Conservation (phyloP, 1,140 invertebrate genomes). For the Pseudomyrmex concolor region DNA sequence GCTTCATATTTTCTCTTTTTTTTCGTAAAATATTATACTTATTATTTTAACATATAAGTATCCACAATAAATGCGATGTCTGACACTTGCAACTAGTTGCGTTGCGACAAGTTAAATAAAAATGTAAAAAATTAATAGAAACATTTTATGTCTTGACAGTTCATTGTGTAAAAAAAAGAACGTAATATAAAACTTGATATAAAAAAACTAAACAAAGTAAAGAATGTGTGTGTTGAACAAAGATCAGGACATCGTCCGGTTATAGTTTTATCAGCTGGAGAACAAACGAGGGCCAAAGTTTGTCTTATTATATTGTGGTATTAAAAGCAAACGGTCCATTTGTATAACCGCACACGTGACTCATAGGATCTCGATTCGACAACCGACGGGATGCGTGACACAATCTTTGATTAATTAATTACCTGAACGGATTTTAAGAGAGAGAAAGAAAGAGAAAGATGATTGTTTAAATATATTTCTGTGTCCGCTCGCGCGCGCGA, state of each 20-base stretch:
- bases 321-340: slow-evolving; percentile 59
- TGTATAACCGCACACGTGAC: slow-evolving; percentile 28
- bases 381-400: neutral
- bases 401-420: slow-evolving; percentile 29
- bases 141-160: no score
- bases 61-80: neutral
- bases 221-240: neutral
- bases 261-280: slow-evolving; percentile 35
- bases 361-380: slow-evolving; percentile 37
- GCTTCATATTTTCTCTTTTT: neutral
- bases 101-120: neutral
- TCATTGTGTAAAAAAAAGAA: no score
- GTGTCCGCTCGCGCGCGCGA: no score
- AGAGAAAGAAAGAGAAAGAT: neutral
- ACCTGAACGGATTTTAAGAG: neutral
- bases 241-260: neutral
- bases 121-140: no score
- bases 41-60: slow-evolving; percentile 17
- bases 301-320: slow-evolving; percentile 45
- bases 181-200: no score
- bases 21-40: slow-evolving; percentile 40
- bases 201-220: neutral
- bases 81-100: neutral
- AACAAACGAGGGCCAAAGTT: slow-evolving; percentile 7
- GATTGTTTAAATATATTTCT: no score